phyloP scores from a whole-genome alignment of 2,113 vertebrate genomes.

The Acinonyx jubatus region DNA sequence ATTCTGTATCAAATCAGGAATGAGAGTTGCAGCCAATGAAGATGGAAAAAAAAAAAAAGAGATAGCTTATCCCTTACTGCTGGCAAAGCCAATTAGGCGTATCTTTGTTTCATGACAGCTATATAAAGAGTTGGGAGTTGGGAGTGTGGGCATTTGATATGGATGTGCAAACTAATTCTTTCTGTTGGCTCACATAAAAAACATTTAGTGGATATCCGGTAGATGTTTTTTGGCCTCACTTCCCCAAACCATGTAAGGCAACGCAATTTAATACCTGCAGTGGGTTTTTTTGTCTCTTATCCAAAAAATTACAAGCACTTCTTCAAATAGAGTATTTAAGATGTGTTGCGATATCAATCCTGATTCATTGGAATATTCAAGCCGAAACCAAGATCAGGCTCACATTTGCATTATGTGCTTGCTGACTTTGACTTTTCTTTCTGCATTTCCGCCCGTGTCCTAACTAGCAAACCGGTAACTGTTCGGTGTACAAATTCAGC shows the following conservation, averaged over 20 bases:
- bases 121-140: conserved; percentile 72
- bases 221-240: conserved; percentile 48
- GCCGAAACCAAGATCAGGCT: conserved; percentile 37
- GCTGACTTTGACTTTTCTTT: not conserved
- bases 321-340: conserved; percentile 56
- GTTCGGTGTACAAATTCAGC: not conserved
- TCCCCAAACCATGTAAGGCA: conserved; percentile 51
- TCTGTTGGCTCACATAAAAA: conserved; percentile 66
- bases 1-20: conserved; percentile 77
- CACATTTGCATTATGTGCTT: not conserved
- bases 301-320: conserved; percentile 25
- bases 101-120: conserved; percentile 80
- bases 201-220: conserved; percentile 59
- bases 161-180: conserved; percentile 73
- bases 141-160: conserved; percentile 71
- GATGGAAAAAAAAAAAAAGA: not conserved
- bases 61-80: conserved; percentile 69
- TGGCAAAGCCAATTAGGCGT: conserved; percentile 74
- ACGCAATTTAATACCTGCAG: conserved; percentile 41
- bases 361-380: conserved; percentile 37
- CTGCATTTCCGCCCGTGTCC: not conserved
- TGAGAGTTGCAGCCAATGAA: conserved; percentile 58
- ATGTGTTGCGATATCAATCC: not conserved
- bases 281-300: conserved; percentile 52
- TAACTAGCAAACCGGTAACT: not conserved